phyloP scores from a whole-genome alignment of 2,888 invertebrate species.

The Macaria liturata region DNA sequence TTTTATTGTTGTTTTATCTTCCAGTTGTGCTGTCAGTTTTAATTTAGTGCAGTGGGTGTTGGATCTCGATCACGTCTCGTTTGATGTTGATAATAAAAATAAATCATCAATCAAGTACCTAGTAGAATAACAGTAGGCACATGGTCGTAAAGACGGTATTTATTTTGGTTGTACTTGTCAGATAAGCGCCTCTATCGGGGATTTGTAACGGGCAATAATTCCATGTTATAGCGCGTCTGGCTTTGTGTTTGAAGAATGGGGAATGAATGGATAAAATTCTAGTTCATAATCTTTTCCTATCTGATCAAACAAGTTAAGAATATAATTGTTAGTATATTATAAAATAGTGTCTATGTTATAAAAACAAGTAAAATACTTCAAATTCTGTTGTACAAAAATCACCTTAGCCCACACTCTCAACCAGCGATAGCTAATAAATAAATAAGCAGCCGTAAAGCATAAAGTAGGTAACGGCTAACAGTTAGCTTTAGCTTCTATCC shows the following conservation, averaged over 20 bases:
- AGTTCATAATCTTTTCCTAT: too few relatives aligned
- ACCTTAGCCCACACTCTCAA: too few relatives aligned
- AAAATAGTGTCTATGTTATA: too few relatives aligned
- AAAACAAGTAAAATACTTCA: too few relatives aligned
- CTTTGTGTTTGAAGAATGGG: too few relatives aligned
- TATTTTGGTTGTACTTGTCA: slow-evolving; percentile 21
- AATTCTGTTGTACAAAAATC: too few relatives aligned
- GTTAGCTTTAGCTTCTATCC: not conserved
- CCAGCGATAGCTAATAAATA: not conserved
- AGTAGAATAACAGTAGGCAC: slow-evolving; percentile 28
- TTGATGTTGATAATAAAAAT: slow-evolving; percentile 47
- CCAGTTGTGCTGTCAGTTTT: slow-evolving; percentile 38
- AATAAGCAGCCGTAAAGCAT: not conserved
- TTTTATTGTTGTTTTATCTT: slow-evolving; percentile 51
- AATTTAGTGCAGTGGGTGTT: slow-evolving; percentile 28
- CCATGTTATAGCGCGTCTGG: not conserved
- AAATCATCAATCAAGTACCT: slow-evolving; percentile 50
- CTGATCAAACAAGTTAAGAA: too few relatives aligned
- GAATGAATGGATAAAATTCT: too few relatives aligned
- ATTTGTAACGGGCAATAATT: slow-evolving; percentile 18
- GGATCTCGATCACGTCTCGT: slow-evolving; percentile 33
- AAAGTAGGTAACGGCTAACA: not conserved
- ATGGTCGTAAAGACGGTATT: slow-evolving; percentile 31
- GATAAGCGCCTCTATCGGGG: slow-evolving; percentile 23
- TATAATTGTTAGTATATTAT: too few relatives aligned